Evolutionary conservation across 2,113 vertebrate genomes (phyloP).

Genomic region (Shinisaurus crocodilurus): DNA sequence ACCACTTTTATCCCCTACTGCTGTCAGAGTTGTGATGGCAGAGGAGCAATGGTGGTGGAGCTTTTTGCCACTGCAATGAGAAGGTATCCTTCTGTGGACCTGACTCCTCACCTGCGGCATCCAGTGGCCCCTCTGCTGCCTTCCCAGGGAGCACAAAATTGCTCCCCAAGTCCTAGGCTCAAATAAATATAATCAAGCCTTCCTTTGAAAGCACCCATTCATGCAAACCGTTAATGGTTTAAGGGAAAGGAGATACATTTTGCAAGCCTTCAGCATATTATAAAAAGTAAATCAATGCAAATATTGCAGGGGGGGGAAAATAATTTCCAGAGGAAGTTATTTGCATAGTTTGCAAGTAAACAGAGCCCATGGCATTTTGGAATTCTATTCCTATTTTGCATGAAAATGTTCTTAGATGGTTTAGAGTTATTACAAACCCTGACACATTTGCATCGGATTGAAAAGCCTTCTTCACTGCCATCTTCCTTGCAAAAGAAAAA

Average conservation of each 20-base stretch:
- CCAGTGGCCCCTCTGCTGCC: no score
- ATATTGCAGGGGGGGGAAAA: not conserved
- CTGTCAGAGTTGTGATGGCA: no score
- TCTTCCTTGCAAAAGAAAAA: not conserved
- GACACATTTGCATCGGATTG: not conserved
- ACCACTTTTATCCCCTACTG: no score
- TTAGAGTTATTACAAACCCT: not conserved
- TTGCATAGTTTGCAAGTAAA: not conserved
- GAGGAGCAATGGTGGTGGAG: no score
- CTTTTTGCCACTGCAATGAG: no score
- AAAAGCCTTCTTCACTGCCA: not conserved
- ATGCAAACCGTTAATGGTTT: not conserved
- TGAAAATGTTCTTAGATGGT: not conserved
- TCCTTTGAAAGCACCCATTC: not conserved
- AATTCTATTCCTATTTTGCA: not conserved
- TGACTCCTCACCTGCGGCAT: no score
- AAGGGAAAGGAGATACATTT: not conserved
- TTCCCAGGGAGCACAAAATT: no score
- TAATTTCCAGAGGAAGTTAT: not conserved
- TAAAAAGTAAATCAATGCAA: conserved; percentile 2
- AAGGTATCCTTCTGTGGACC: no score
- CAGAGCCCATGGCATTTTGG: not conserved
- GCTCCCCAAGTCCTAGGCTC: no score
- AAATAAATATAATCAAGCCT: not conserved
- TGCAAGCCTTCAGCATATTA: not conserved